A percentile compares a stretch with the other conserved stretches of the same genome.
phyloP scores from a whole-genome alignment of 2,888 invertebrate species.

The Phyto melanocephala region DNA sequence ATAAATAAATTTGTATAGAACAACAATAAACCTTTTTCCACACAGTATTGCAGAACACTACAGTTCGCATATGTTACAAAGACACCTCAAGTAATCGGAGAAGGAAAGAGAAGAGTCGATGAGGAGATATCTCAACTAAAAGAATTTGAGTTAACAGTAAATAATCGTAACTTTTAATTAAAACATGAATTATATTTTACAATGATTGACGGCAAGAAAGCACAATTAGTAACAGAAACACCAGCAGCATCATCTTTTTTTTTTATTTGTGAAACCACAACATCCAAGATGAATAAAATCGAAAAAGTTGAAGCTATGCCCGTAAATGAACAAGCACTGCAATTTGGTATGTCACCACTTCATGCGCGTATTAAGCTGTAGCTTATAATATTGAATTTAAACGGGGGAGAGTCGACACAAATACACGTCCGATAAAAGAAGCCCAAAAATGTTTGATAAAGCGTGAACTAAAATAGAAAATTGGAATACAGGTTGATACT shows the following conservation, averaged over 20 bases:
- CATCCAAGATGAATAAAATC: constrained; percentile 7
- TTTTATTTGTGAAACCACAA: constrained; percentile 1
- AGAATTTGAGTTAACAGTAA: not conserved
- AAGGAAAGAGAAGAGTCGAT: not conserved
- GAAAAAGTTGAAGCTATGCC: not conserved
- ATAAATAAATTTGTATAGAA: not conserved
- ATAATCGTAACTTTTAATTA: not conserved
- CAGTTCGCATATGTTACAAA: not conserved
- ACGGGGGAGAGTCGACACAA: not conserved
- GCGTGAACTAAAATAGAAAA: no score
- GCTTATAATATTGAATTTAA: not conserved
- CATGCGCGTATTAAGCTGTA: constrained; percentile 1
- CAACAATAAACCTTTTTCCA: constrained; percentile 10
- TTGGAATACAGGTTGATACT: no score
- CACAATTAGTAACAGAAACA: constrained; percentile 4
- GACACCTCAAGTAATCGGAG: not conserved
- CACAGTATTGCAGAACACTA: not conserved
- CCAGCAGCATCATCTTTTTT: not conserved
- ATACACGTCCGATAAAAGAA: not conserved
- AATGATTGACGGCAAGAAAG: not conserved
- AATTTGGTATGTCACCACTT: constrained; percentile 17
- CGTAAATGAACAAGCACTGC: not conserved
- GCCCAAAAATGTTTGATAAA: no score
- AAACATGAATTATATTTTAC: not conserved
- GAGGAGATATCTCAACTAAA: not conserved